phyloP scores from a whole-genome alignment of 2,113 vertebrate genomes.

The Heloderma charlesbogerti region DNA sequence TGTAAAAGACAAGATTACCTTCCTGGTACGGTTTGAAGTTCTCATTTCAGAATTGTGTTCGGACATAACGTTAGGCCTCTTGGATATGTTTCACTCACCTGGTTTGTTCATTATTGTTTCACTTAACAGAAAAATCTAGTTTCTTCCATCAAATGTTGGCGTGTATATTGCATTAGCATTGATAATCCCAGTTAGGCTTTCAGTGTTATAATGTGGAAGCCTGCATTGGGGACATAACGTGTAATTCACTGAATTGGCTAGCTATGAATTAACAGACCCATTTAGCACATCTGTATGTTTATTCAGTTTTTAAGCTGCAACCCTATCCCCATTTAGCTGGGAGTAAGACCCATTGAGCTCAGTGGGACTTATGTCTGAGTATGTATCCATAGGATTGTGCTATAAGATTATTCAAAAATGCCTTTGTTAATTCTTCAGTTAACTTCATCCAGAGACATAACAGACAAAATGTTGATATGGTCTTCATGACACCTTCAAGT shows the following conservation, averaged over 20 bases:
- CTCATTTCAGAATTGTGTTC: not conserved
- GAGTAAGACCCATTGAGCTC: not conserved
- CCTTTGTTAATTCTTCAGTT: slow-evolving; percentile 3
- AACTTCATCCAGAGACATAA: slow-evolving; percentile 28
- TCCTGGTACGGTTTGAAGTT: not conserved
- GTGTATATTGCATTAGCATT: not conserved
- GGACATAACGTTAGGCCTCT: not conserved
- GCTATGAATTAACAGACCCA: not conserved
- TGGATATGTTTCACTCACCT: not conserved
- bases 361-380: not conserved
- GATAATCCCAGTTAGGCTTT: not conserved
- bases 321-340: too few species aligned
- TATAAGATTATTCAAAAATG: not conserved
- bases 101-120: not conserved
- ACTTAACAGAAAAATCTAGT: not conserved
- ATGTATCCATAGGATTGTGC: not conserved
- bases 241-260: not conserved
- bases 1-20: too few species aligned
- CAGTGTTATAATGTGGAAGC: not conserved
- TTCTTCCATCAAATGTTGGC: not conserved
- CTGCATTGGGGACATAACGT: not conserved
- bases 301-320: not conserved
- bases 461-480: slow-evolving; percentile 12
- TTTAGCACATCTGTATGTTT: not conserved
- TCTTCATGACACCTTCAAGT: not conserved